Evolutionary conservation across 2,888 invertebrate species (phyloP), one percentile per base, ranked within the genome.

Genomic region (Tuta absoluta): DNA sequence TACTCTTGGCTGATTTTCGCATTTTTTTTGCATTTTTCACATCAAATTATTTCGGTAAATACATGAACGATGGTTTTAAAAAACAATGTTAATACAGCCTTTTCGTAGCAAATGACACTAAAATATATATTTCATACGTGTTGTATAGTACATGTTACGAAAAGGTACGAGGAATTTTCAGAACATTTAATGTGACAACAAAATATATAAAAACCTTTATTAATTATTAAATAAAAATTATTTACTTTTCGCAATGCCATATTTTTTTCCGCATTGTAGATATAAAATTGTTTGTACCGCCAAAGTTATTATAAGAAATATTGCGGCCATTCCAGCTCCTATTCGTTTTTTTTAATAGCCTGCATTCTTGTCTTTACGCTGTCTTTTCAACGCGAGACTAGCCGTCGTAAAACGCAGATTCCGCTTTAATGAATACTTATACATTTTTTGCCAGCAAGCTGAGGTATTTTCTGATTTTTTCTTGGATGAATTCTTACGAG

Each of bases 221-320:
- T 28, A 28, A 28, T 33, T 7, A 33, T 33, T 33, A 8, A 8
- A 10, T 17, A n/a, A n/a, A 45, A n/a, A 5, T 45, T 45, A 45
- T 45, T 0, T 7, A n/a, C 17, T n/a, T 56, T 17, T 14, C n/a
- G 28, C 11, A 33, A 33, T 56, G 33, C 17, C 56, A 33, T 56
- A 56, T 56, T 33, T 24, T 17, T 8, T 24, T 5, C 56, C 33
- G 14, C 33, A n/a, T 17, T 10, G 33, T 1, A 33, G 33, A 56
- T 10, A 33, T 60, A 60, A 45, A 59, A 41, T 23, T 60, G 23
- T 48, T 60, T 60, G 48, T 45, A 56, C 23, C 41, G 12, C 56
- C 64, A 51, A 59, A 78, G 76, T 80, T 78, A 78, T 78, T 76
- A 74, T 66, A 72, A 75, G 74, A 77, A 81, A 81, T 79, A 78